Conservation (phyloP, 2,113 vertebrate species). For the human region GRCh38 chr5:124289501-124290000, state of each 20-base stretch:
- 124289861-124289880: slow-evolving; percentile 70
- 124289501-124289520: not conserved
- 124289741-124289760: not conserved
- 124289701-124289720: not conserved
- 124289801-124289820: not conserved
- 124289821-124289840: slow-evolving; percentile 67
- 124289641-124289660: not conserved
- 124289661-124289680: not conserved
- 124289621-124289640: not conserved
- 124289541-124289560: not conserved
- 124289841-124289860: slow-evolving; percentile 67
- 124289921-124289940: slow-evolving; percentile 77
- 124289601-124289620: not conserved
- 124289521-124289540: not conserved
- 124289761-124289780: not conserved
- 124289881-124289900: slow-evolving; percentile 73
- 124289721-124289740: not conserved
- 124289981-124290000: slow-evolving; percentile 69
- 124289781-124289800: not conserved
- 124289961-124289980: slow-evolving; percentile 76
- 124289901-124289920: slow-evolving; percentile 80
- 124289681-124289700: not conserved
- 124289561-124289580: not conserved
- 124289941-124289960: slow-evolving; percentile 69
- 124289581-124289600: not conserved